Evolutionary conservation across 2,797 vertebrate species (phyloP), one percentile per base, ranked within the genome.

Genomic region (Lemur catta): DNA sequence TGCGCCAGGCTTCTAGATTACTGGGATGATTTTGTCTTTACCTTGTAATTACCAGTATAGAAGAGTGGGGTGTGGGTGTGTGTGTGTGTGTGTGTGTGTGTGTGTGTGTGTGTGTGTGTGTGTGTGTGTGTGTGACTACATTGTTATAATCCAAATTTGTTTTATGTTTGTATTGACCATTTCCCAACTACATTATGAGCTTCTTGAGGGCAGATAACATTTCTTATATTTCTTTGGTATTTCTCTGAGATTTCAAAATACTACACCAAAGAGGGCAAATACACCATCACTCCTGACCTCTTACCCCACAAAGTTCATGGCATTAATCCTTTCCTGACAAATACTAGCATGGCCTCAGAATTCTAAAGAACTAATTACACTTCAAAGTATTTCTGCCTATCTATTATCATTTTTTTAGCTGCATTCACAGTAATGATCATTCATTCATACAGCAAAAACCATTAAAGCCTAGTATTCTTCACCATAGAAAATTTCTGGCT

Each of bases 401-500:
- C 61, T 89, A 50, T 61, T 90, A 55, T 57, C 24, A 50, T 63
- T 82, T 67, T 78, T 75, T 59, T 50, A 94, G 55, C 41, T 91
- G 61, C 26, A 59, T 76, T 95, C 91, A 91, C 20, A 75, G 81
- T 57, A 20, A 78, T 74, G 65, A 92, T 90, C 92, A 84, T 65
- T 93, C 74, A 96, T 18, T 48, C 92, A 84, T 65, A 71, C 46
- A 88, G 92, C 57, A 76, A 86, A 97, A 81, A 38, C 48, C 50
- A 63, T 61, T 82, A 89, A 84, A 94, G 41, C 14, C 26, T 93
- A 63, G 59, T 59, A 79, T 59, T 94, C 80, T 69, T 86, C 86
- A 92, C 80, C 30, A 92, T 5, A 88, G 93, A 94, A 94, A 92
- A 91, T 89, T 48, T 91, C 95, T 94, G 63, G 78, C 71, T 96